Percentiles rank a stretch among this genome's conserved stretches.
Conservation (phyloP, 2,113 vertebrate species). For the Ceyx cyanopectus region DNA sequence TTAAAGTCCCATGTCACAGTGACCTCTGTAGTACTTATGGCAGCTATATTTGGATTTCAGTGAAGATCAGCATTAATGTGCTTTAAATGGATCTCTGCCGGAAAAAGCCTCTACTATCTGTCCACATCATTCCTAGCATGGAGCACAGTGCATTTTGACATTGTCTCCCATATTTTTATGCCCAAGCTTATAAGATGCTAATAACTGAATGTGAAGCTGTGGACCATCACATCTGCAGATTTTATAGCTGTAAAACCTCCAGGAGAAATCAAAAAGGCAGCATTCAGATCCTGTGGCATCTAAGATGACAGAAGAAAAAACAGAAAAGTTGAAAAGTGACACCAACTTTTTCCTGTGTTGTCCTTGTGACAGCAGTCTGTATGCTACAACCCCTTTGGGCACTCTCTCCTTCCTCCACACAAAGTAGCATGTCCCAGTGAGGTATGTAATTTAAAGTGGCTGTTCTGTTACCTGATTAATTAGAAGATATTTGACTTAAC, state of each 20-base stretch:
- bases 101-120: neutral
- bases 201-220: neutral
- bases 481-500: neutral
- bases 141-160: conserved; percentile 11
- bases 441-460: neutral
- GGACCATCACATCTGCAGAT: neutral
- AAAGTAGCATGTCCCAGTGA: neutral
- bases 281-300: neutral
- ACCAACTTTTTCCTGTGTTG: neutral
- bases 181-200: neutral
- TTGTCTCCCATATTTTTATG: neutral
- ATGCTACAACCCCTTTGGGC: neutral
- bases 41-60: conserved; percentile 51
- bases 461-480: neutral
- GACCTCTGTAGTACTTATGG: conserved; percentile 43
- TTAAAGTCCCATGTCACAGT: conserved; percentile 48
- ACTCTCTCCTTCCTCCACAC: neutral
- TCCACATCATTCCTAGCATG: neutral
- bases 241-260: neutral
- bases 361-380: neutral
- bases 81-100: neutral
- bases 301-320: neutral
- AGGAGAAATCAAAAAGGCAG: neutral
- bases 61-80: neutral
- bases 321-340: neutral